Evolutionary conservation across 2,113 vertebrate species (phyloP).

Genomic region (Nannospalax galili): DNA sequence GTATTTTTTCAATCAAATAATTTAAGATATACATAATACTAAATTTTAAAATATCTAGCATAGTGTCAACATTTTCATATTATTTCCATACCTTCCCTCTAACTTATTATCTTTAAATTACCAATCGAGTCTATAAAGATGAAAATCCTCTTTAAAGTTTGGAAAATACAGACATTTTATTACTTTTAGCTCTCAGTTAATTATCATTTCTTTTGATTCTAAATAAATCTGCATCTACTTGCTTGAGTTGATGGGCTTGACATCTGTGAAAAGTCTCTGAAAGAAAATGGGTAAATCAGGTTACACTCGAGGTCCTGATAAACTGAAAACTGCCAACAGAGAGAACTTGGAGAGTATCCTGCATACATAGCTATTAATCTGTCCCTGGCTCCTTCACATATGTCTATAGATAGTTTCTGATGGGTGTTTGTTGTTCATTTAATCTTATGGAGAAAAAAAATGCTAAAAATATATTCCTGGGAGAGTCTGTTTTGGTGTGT

Average conservation of each 20-base stretch:
- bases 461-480: background rate
- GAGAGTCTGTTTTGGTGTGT: too few species aligned
- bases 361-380: slow-evolving; percentile 79
- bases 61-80: background rate
- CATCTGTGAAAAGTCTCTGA: slow-evolving; percentile 72
- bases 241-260: slow-evolving; percentile 55
- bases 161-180: background rate
- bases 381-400: background rate
- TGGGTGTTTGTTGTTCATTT: background rate
- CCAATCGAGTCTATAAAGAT: background rate
- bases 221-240: slow-evolving; percentile 68
- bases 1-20: background rate
- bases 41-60: background rate
- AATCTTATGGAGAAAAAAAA: background rate
- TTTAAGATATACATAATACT: background rate
- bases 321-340: slow-evolving; percentile 80
- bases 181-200: slow-evolving; percentile 35
- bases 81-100: background rate
- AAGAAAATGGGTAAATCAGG: slow-evolving; percentile 80
- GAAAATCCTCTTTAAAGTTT: slow-evolving; percentile 21
- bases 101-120: background rate
- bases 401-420: background rate
- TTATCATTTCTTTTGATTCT: slow-evolving; percentile 49
- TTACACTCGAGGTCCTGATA: slow-evolving; percentile 76
- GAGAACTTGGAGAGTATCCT: slow-evolving; percentile 78